These are phyloP conservation scores for Tenrec ecaudatus DNA, from an alignment of 2,113 vertebrate species.

Conservation along the genomic window DNA sequence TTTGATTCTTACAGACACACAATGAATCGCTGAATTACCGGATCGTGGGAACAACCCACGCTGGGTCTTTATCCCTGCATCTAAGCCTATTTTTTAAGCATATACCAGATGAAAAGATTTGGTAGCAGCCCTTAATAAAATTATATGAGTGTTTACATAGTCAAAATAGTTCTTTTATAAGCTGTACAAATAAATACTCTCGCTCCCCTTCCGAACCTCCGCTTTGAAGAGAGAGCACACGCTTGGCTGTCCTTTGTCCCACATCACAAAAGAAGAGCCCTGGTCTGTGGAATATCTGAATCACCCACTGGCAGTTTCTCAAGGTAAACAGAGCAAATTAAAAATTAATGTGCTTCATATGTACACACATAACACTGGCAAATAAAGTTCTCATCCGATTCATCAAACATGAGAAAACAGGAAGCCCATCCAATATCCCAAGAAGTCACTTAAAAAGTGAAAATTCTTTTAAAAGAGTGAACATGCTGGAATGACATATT, in stretches of 20 bases:
- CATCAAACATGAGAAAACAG: conserved; percentile 80
- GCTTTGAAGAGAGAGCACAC: conserved; percentile 82
- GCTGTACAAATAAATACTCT: conserved; percentile 86
- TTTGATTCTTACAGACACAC: neutral
- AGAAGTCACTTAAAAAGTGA: conserved; percentile 83
- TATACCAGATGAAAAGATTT: conserved; percentile 75
- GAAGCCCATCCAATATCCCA: conserved; percentile 81
- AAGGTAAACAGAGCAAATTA: conserved; percentile 92
- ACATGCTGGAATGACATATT: conserved; percentile 83
- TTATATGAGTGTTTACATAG: conserved; percentile 80
- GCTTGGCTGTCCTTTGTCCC: conserved; percentile 90
- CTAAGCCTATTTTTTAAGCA: conserved; percentile 68
- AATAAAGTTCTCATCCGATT: conserved; percentile 81
- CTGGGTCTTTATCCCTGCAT: neutral
- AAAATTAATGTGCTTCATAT: conserved; percentile 88
- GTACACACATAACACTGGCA: conserved; percentile 72
- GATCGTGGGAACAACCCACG: neutral
- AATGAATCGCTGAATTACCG: neutral
- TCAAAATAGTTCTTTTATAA: conserved; percentile 84
- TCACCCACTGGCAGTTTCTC: conserved; percentile 89
- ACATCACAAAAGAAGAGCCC: conserved; percentile 86
- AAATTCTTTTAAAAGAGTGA: conserved; percentile 72
- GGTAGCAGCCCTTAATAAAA: conserved; percentile 82
- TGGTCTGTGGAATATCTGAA: conserved; percentile 87
- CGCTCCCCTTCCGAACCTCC: conserved; percentile 71